phyloP scores from a whole-genome alignment of 2,113 vertebrate genomes.

The Sakesphorus luctuosus region DNA sequence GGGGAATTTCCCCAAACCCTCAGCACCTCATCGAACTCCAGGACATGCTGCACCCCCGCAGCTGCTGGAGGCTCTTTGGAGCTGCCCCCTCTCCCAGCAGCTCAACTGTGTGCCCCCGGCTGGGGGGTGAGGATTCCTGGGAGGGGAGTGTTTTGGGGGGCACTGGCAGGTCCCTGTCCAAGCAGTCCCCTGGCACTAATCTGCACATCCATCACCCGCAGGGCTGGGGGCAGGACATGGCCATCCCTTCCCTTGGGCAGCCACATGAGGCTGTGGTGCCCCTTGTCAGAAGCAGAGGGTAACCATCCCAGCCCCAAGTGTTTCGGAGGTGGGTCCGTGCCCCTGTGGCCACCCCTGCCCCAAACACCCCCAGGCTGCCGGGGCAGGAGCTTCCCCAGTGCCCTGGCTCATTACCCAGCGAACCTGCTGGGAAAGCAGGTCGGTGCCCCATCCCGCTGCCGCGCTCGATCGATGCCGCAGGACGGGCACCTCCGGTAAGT shows the following conservation, averaged over 20 bases:
- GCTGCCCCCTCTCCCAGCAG: fast-evolving
- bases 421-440: not conserved
- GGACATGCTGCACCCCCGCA: fast-evolving
- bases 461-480: not conserved
- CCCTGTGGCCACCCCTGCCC: not conserved
- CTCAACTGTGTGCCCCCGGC: not conserved
- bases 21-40: not conserved
- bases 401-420: not conserved
- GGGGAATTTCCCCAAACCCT: not conserved
- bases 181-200: fast-evolving
- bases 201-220: not conserved
- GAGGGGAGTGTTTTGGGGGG: not conserved
- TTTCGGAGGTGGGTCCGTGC: not conserved
- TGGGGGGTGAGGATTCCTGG: not conserved
- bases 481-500: not conserved
- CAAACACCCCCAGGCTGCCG: fast-evolving
- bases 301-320: not conserved
- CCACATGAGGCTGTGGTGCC: not conserved
- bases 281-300: fast-evolving
- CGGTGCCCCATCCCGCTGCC: not conserved
- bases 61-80: not conserved
- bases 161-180: not conserved
- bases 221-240: not conserved
- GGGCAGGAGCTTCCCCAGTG: not conserved
- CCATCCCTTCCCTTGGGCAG: not conserved